phyloP scores from a whole-genome alignment of 1,140 invertebrate genomes.

The Tetramorium parvispinum region DNA sequence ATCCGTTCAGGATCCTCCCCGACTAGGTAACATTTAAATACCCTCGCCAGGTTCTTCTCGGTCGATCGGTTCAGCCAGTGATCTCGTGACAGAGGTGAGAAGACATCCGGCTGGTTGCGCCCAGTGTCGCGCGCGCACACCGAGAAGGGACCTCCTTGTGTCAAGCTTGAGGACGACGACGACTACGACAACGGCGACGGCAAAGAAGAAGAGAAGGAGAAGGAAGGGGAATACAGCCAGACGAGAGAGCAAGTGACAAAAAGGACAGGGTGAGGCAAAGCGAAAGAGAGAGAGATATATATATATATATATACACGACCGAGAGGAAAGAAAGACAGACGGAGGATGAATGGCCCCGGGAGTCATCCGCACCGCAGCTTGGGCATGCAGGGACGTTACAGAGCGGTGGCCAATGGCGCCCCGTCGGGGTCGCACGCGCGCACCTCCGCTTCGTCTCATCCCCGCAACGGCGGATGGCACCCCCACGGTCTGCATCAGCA shows the following conservation, averaged over 20 bases:
- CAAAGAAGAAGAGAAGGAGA: constrained; percentile 37
- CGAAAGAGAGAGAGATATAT: constrained; percentile 34
- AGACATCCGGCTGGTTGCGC: constrained; percentile 19
- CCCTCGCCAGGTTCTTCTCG: constrained; percentile 68
- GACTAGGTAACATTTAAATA: constrained; percentile 69
- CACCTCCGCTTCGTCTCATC: constrained; percentile 68
- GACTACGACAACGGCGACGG: constrained; percentile 17
- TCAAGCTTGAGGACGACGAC: constrained; percentile 15
- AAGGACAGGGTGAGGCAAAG: constrained; percentile 1
- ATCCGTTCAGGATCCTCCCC: constrained; percentile 17
- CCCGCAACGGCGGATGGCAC: constrained; percentile 78
- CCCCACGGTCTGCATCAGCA: constrained; percentile 78
- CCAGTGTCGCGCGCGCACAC: background rate
- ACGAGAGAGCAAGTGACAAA: constrained; percentile 30
- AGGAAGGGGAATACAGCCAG: constrained; percentile 24
- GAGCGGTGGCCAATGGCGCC: constrained; percentile 75
- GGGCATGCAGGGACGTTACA: constrained; percentile 81
- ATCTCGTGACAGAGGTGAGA: constrained; percentile 20
- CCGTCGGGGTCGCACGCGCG: constrained; percentile 74
- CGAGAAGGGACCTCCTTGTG: constrained; percentile 24
- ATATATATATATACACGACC: too few relatives aligned
- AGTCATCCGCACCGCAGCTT: constrained; percentile 82
- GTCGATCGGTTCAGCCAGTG: constrained; percentile 10
- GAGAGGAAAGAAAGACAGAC: constrained; percentile 54
- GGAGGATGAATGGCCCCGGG: constrained; percentile 80